Evolutionary conservation across 2,888 invertebrate genomes (phyloP).

Genomic region (Plagiodera versicolora): DNA sequence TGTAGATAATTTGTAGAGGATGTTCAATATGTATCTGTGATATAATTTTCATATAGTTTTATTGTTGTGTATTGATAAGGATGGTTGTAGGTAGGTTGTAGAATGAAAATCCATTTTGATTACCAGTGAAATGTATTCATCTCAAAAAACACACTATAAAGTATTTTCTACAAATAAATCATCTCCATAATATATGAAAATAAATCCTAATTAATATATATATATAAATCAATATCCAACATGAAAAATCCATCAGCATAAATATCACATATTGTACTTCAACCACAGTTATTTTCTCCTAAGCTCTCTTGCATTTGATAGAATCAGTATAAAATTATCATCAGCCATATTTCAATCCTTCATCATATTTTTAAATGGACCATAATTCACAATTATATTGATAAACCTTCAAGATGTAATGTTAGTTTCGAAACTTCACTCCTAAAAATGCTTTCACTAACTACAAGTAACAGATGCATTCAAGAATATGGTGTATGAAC

Average conservation of each 20-base stretch:
- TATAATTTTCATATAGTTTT: background rate
- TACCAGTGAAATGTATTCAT: slow-evolving; percentile 9
- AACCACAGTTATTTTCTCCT: background rate
- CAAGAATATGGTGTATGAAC: background rate
- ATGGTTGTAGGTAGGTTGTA: background rate
- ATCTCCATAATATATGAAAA: slow-evolving; percentile 13
- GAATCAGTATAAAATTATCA: slow-evolving; percentile 10
- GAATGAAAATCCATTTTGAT: background rate
- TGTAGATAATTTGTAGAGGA: background rate
- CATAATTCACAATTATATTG: background rate
- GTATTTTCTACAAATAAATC: slow-evolving; percentile 1
- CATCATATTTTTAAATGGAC: background rate
- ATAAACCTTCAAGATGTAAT: slow-evolving; percentile 1
- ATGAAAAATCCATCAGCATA: slow-evolving; percentile 1
- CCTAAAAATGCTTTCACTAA: slow-evolving; percentile 14
- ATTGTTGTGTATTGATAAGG: no score
- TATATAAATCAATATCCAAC: background rate
- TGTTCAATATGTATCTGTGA: slow-evolving; percentile 5
- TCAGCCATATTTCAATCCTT: background rate
- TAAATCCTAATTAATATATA: background rate
- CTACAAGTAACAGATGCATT: background rate
- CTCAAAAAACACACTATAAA: slow-evolving; percentile 3
- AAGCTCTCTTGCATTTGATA: background rate
- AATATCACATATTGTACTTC: slow-evolving; percentile 10
- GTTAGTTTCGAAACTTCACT: slow-evolving; percentile 15